Evolutionary conservation across 1,140 invertebrate genomes (phyloP), one percentile per base, ranked within the genome.

Genomic region (Drosophila littoralis): DNA sequence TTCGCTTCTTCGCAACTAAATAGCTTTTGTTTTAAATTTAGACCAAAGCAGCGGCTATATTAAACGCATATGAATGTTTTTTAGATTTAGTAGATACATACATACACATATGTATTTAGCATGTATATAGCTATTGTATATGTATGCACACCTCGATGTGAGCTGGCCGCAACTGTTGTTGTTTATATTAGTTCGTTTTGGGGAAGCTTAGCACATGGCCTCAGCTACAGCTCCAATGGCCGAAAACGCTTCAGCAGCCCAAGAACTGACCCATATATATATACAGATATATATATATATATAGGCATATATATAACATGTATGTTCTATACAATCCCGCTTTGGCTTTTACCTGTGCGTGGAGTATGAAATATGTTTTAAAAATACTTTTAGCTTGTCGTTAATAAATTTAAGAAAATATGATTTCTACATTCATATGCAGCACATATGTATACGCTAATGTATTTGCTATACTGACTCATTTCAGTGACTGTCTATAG

Each of bases 21-120:
- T 90, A 90, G 86, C 86, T 90, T 90, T 90, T 86, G 86, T 82
- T 90, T 90, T 90, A 90, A 91, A 72, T 90, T 90, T 90, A 90
- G 86, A 81, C 50, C 70, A 86, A 60, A 81, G 79, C 81, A 76
- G 75, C 76, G 67, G 72, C 85, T 90, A 90, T 90, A 89, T 90
- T 89, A 89, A 89, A 89, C 81, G 81, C 84, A 89, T 86, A 86
- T 86, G 82, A 89, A 89, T 90, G 88, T 82, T 90, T 84, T 89
- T 85, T 88, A 90, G 81, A 85, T 72, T 84, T 70, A 85, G 65
- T 85, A 77, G 74, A 60, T 76, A 81, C 70, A 65, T 45, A 76
- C 68, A 77, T 42, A 55, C 15, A 69, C 55, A 69, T 42, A 58
- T 35, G 54, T 35, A 55, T 28, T 40, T 58, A 55, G 22, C 28